phyloP scores from a whole-genome alignment of 2,888 invertebrate species.

The Polymixis flavicincta region DNA sequence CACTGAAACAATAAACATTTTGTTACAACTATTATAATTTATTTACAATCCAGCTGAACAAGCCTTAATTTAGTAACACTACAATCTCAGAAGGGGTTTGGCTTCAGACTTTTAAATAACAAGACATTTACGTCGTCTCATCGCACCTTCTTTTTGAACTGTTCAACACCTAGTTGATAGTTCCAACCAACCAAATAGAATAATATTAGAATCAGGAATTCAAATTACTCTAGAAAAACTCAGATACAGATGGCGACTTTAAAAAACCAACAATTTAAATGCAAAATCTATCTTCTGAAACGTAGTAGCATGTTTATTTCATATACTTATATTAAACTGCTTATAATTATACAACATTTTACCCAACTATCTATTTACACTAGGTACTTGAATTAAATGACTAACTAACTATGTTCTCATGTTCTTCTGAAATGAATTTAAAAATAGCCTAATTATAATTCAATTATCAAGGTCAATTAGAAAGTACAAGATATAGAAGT shows the following conservation, averaged over 20 bases:
- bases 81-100: neutral
- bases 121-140: neutral
- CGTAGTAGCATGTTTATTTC: neutral
- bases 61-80: no score
- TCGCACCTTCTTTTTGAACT: neutral
- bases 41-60: neutral
- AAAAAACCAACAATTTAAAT: conserved; percentile 2
- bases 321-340: neutral
- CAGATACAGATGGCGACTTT: neutral
- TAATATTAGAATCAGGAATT: neutral
- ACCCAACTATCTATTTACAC: neutral
- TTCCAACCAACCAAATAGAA: neutral
- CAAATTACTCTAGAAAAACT: neutral
- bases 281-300: neutral
- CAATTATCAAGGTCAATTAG: conserved; percentile 13
- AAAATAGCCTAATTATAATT: neutral
- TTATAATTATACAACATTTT: neutral
- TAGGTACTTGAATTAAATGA: neutral
- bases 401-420: neutral
- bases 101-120: neutral
- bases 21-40: neutral
- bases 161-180: neutral
- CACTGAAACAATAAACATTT: conserved; percentile 79
- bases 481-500: conserved; percentile 1
- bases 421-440: neutral